Evolutionary conservation across 2,888 invertebrate species (phyloP).

Genomic region (Hypolimnas misippus): DNA sequence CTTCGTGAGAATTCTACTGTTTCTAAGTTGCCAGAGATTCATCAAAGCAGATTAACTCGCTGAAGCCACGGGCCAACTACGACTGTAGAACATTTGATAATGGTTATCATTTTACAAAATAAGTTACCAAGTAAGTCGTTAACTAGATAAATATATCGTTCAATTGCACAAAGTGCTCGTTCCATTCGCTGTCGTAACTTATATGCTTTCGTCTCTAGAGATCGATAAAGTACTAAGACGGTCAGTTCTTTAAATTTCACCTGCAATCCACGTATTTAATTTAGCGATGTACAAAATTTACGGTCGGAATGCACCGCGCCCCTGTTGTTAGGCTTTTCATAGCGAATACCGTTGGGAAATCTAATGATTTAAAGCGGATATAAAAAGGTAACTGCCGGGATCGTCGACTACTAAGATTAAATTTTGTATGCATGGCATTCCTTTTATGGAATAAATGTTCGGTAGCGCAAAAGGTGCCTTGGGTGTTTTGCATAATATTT

Average conservation of each 20-base stretch:
- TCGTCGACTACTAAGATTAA: conserved; percentile 39
- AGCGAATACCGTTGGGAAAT: conserved; percentile 48
- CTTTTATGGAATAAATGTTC: conserved; percentile 26
- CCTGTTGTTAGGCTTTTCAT: conserved; percentile 41
- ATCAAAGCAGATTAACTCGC: no score
- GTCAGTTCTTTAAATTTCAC: conserved; percentile 59
- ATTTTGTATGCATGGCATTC: conserved; percentile 39
- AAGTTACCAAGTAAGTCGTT: no score
- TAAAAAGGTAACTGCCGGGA: conserved; percentile 41
- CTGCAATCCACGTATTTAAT: conserved; percentile 81
- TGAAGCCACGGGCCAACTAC: no score
- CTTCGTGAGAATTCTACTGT: no score
- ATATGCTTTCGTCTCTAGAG: conserved; percentile 46
- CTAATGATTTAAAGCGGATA: conserved; percentile 48
- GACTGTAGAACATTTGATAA: no score
- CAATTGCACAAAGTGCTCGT: neutral
- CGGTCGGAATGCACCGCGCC: conserved; percentile 45
- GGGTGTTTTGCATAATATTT: conserved; percentile 19
- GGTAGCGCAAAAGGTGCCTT: conserved; percentile 18
- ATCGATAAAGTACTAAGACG: conserved; percentile 53
- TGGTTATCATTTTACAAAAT: no score
- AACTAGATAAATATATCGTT: neutral
- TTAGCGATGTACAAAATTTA: conserved; percentile 64
- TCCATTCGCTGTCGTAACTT: neutral
- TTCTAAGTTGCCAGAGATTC: no score